Percentiles rank a stretch among this genome's conserved stretches.
These are phyloP conservation scores for Metallyticus violacea DNA, from an alignment of 2,888 invertebrate genomes.

Conservation along the genomic window DNA sequence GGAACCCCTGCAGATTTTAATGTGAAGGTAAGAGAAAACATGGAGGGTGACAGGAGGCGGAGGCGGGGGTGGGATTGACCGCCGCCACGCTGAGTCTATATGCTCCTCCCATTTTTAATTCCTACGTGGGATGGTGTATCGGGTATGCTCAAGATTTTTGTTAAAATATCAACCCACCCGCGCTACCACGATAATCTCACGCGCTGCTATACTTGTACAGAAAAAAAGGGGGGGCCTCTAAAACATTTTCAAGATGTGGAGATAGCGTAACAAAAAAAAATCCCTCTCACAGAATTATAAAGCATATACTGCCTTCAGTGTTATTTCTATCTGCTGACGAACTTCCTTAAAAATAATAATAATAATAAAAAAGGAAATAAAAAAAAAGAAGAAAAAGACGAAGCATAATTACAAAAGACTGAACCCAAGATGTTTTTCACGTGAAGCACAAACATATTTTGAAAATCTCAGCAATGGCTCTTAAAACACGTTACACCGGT, in stretches of 20 bases:
- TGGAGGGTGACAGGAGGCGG: neutral
- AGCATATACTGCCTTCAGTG: neutral
- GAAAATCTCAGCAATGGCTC: neutral
- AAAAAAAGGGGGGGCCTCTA: neutral
- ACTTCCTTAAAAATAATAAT: neutral
- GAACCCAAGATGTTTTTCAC: neutral
- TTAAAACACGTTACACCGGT: neutral
- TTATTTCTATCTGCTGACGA: neutral
- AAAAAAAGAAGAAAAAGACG: neutral
- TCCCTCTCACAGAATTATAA: neutral
- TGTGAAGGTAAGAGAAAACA: neutral
- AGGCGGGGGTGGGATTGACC: too few species aligned
- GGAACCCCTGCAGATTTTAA: neutral
- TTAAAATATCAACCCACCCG: neutral
- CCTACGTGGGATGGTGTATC: neutral
- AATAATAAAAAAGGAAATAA: neutral
- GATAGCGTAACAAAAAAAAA: neutral
- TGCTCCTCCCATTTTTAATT: neutral
- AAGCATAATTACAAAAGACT: neutral
- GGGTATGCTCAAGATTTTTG: neutral
- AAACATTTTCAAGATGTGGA: neutral
- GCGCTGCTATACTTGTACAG: too few species aligned
- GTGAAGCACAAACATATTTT: neutral
- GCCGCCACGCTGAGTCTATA: neutral
- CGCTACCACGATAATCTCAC: neutral